phyloP scores from a whole-genome alignment of 2,888 invertebrate genomes.

The Pristionchus exspectatus region DNA sequence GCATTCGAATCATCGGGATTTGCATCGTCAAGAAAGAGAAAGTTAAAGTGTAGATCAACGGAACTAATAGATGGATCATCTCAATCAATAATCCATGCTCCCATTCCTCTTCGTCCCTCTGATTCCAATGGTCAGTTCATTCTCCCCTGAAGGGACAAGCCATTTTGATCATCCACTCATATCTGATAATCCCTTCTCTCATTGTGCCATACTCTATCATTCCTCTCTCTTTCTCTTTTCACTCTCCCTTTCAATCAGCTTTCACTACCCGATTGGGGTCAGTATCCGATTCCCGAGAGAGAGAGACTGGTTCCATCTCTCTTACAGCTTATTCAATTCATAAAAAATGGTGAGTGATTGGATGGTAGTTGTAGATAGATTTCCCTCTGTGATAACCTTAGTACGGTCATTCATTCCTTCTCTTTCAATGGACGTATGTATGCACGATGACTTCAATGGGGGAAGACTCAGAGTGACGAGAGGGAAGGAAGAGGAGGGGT shows the following conservation, averaged over 20 bases:
- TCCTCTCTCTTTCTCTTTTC: constrained; percentile 31
- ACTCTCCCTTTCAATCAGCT: constrained; percentile 46
- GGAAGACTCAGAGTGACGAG: background rate
- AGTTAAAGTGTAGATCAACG: constrained; percentile 61
- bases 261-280: constrained; percentile 53
- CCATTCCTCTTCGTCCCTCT: constrained; percentile 33
- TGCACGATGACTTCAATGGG: constrained; percentile 18
- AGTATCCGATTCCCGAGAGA: constrained; percentile 36
- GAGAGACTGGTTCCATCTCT: background rate
- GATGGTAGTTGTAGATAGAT: background rate
- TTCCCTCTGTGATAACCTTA: constrained; percentile 1
- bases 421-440: background rate
- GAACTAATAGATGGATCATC: background rate
- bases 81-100: constrained; percentile 47
- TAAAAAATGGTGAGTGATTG: constrained; percentile 20
- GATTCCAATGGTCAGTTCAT: constrained; percentile 32
- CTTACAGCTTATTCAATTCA: constrained; percentile 21
- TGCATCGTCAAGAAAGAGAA: constrained; percentile 72
- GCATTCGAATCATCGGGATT: constrained; percentile 69
- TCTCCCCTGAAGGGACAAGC: background rate
- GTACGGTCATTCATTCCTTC: constrained; percentile 3
- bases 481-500: background rate
- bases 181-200: constrained; percentile 34
- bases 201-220: constrained; percentile 43
- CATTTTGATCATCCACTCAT: constrained; percentile 11